phyloP scores from a whole-genome alignment of 1,140 invertebrate genomes.

The Laupala kohalensis region DNA sequence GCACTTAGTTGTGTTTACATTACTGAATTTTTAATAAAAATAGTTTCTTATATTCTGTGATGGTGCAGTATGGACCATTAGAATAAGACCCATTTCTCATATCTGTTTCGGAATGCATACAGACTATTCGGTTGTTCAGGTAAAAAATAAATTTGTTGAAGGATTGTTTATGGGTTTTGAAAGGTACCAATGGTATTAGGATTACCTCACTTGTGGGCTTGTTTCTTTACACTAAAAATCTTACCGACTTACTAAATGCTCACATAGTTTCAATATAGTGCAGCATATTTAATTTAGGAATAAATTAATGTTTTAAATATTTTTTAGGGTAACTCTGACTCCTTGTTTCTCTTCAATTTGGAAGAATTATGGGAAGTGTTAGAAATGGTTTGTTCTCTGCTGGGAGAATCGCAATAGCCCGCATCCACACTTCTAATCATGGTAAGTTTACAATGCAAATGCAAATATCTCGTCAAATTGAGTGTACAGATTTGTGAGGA shows the following conservation, averaged over 20 bases:
- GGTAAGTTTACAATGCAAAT: background rate
- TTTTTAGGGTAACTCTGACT: too few species aligned
- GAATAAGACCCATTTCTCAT: background rate
- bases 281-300: too few species aligned
- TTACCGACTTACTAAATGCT: too few species aligned
- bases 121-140: background rate
- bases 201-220: too few species aligned
- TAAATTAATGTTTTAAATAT: too few species aligned
- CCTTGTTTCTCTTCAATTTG: too few species aligned
- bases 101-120: background rate
- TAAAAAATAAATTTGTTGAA: background rate
- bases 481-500: too few species aligned
- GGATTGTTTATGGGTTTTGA: too few species aligned
- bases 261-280: too few species aligned
- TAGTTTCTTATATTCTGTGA: background rate
- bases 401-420: background rate
- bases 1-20: background rate
- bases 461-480: too few species aligned
- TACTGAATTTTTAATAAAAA: background rate
- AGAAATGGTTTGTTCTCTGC: background rate
- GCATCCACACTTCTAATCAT: background rate
- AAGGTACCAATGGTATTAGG: too few species aligned
- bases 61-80: background rate
- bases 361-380: background rate
- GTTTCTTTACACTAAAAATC: too few species aligned